Conservation (phyloP, 2,797 vertebrate genomes). For the Leptodactylus fallax region DNA sequence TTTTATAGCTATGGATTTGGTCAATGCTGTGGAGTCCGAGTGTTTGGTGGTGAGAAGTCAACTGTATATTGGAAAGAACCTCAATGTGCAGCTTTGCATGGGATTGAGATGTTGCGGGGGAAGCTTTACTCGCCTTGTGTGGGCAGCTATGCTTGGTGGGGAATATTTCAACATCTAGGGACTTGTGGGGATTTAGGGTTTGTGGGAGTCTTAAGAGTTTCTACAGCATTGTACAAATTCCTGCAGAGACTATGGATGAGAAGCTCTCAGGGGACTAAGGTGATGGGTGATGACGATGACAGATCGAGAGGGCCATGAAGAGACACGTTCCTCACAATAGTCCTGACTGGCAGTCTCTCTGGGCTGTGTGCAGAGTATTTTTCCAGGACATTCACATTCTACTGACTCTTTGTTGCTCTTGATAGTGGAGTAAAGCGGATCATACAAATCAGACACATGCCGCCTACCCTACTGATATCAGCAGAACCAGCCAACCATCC, state of each 20-base stretch:
- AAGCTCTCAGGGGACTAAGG: background rate
- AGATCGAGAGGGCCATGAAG: background rate
- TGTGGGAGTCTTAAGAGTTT: background rate
- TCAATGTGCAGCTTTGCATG: background rate
- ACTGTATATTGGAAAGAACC: background rate
- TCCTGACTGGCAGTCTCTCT: background rate
- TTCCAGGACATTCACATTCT: background rate
- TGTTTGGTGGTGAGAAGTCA: conserved; percentile 9
- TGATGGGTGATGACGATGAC: background rate
- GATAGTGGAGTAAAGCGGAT: no score
- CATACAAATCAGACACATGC: no score
- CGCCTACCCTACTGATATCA: no score
- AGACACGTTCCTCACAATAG: background rate
- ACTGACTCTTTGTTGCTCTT: background rate
- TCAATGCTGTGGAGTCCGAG: conserved; percentile 46
- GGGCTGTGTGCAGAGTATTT: background rate
- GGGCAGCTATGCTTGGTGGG: background rate
- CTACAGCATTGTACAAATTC: background rate
- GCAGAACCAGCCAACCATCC: no score
- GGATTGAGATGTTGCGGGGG: background rate
- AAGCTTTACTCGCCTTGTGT: background rate
- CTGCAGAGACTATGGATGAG: background rate
- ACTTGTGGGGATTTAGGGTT: no score
- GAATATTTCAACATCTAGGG: background rate
- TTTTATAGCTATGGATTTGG: conserved; percentile 39